Base-by-base conservation (phyloP, 2,113 vertebrate genomes). In the Epinephelus fuscoguttatus region DNA sequence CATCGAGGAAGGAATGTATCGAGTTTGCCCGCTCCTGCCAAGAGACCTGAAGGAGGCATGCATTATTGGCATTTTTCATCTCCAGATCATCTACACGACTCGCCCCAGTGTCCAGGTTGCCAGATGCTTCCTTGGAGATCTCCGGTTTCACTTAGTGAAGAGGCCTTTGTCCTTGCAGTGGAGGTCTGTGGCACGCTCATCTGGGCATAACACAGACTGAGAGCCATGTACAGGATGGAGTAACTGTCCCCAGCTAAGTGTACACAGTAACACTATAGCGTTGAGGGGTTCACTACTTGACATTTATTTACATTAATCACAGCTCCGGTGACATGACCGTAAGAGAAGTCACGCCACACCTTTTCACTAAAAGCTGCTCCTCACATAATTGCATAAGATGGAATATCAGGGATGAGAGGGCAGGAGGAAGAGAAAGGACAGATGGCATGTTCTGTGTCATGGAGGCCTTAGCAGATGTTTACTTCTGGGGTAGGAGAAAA, bases 11-110 rank as follows among this genome's bases (percentile, higher is more conserved):
- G 75, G 74, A 83, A 86, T 80, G 86, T 90, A 92, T 95, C 93
- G 21, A 57, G 83, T 94, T 93, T 62, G 56, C 64, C 70, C 33
- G 1, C 37, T 80, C 52, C 78, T 93, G 93, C 94, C 93, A 95
- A 93, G 75, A 81, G 75, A 85, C 80, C 75, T 77, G 75, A 59
- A 84, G 76, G 79, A 93, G 75, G 87, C 56, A 82, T 81, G 70
- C 85, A 81, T 94, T 94, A 94, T 94, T 95, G 90, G 85, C 89
- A 93, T 95, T 93, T 93, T 90, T 93, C 87, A 88, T 84, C 85
- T 78, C 72, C 55, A 89, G 90, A 88, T 92, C 85, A 67, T 82
- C 87, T 86, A 45, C 75, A 73, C 37, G 21, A 74, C 71, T 83
- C 40, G 25, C 74, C 57, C 57, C 75, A 25, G 75, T 78, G 89